These are phyloP conservation scores for Pagrus major DNA, from an alignment of 2,113 vertebrate species.

Conservation along the genomic window DNA sequence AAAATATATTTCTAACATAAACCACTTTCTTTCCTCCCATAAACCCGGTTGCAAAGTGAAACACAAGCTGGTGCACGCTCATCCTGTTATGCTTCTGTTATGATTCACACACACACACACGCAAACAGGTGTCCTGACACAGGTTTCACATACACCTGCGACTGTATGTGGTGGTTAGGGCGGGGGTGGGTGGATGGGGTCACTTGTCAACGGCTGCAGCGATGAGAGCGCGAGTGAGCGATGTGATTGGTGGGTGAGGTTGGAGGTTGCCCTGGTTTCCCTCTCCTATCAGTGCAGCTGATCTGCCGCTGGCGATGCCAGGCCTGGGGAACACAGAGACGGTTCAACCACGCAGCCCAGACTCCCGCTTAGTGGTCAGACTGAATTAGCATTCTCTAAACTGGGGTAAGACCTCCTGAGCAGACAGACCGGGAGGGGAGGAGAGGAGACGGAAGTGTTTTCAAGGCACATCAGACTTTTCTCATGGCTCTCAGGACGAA, in stretches of 20 bases:
- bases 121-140: conserved; percentile 59
- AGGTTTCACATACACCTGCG: conserved; percentile 67
- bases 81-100: neutral
- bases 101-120: neutral
- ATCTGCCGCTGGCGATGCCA: conserved; percentile 75
- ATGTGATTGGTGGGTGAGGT: conserved; percentile 67
- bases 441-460: conserved; percentile 30
- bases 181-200: conserved; percentile 53
- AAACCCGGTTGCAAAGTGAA: conserved; percentile 2
- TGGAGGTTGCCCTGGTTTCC: conserved; percentile 79
- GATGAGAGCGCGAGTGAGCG: conserved; percentile 34
- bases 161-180: conserved; percentile 44
- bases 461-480: conserved; percentile 33
- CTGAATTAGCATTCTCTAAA: conserved; percentile 76
- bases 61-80: conserved; percentile 17
- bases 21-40: conserved; percentile 8
- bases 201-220: conserved; percentile 66
- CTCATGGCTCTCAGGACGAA: conserved; percentile 30
- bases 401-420: conserved; percentile 65
- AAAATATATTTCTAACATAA: neutral
- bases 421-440: conserved; percentile 30
- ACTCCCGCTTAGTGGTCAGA: conserved; percentile 75
- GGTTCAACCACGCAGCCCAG: conserved; percentile 74
- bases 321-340: conserved; percentile 68
- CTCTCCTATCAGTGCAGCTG: conserved; percentile 75